A percentile compares a stretch with the other conserved stretches of the same genome.
These are phyloP conservation scores for Zaprionus lachaisei DNA, from an alignment of 1,140 invertebrate species.

Conservation along the genomic window DNA sequence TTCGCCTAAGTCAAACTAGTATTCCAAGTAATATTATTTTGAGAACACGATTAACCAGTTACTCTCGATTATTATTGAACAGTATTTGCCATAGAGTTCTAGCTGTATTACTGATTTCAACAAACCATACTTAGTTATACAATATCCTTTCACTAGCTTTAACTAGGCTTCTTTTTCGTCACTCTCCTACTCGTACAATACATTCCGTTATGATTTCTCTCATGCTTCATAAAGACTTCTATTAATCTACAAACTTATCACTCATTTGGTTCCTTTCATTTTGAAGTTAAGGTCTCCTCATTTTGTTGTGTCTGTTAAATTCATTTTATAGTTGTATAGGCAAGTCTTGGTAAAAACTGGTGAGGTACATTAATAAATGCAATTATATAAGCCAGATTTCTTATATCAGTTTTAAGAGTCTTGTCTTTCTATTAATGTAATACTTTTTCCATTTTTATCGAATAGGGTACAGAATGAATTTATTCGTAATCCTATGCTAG, in stretches of 20 bases:
- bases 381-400: too few relatives aligned
- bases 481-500: neutral
- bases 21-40: constrained; percentile 27
- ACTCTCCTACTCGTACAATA: constrained; percentile 18
- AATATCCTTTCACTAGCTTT: constrained; percentile 9
- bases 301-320: too few relatives aligned
- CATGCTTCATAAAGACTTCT: constrained; percentile 7
- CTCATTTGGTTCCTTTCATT: constrained; percentile 1
- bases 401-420: too few relatives aligned
- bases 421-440: too few relatives aligned
- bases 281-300: neutral
- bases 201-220: constrained; percentile 15
- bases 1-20: constrained; percentile 39
- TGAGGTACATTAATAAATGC: too few relatives aligned
- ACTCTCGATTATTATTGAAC: constrained; percentile 23
- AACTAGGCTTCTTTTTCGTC: constrained; percentile 18
- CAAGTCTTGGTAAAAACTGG: too few relatives aligned
- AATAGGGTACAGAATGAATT: too few relatives aligned
- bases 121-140: constrained; percentile 19
- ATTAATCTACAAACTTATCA: neutral
- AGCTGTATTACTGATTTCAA: constrained; percentile 13
- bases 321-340: neutral
- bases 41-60: constrained; percentile 27
- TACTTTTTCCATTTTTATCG: too few relatives aligned
- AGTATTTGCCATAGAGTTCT: constrained; percentile 27